Evolutionary conservation across 37 sponge, comb jelly and placozoan species (phyloP), one percentile per base, ranked within the genome.

Genomic region (Oscarella lobularis): DNA sequence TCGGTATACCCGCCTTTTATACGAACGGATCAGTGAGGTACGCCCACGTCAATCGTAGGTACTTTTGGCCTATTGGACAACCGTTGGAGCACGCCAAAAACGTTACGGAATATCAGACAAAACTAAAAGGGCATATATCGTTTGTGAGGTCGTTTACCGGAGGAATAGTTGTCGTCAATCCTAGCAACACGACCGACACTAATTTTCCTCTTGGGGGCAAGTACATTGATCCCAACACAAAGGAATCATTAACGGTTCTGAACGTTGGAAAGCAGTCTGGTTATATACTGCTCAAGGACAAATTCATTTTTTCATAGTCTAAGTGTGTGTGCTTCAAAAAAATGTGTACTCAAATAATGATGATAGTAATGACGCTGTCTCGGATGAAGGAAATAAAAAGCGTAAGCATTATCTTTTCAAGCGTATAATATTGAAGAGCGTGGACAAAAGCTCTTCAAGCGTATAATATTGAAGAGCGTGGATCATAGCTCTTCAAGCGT

Each of bases 101-200:
- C 6, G 31, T 68, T 4, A 68, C 31, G 71, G 31, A 68, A 68
- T 68, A 68, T 68, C 71, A 68, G 33, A 5, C 71, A 68, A 5
- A 4, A 5, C 60, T 20, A 48, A 20, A 9, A 27, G 71, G 71
- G 29, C 71, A 68, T 20, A 14, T 4, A 20, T 29, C 29, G 4
- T 68, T 68, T 20, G 71, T 68, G 6, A 4, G 71, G 6, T 35
- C 6, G 31, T 68, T 68, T 14, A 68, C 71, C 6, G 31, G 31
- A 68, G 71, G 71, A 4, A 14, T 68, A 20, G 71, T 68, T 5
- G 71, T 68, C 71, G 71, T 68, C 31, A 68, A 68, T 14, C 71
- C 71, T 34, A 30, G 4, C 33, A 68, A 68, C 71, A 5, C 6
- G 6, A 68, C 71, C 29, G 71, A 68, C 31, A 14, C 6, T 4